A percentile compares a stretch with the other conserved stretches of the same genome.
These are phyloP conservation scores for Stenchaetothrips biformis DNA, from an alignment of 2,888 invertebrate genomes.

Conservation along the genomic window DNA sequence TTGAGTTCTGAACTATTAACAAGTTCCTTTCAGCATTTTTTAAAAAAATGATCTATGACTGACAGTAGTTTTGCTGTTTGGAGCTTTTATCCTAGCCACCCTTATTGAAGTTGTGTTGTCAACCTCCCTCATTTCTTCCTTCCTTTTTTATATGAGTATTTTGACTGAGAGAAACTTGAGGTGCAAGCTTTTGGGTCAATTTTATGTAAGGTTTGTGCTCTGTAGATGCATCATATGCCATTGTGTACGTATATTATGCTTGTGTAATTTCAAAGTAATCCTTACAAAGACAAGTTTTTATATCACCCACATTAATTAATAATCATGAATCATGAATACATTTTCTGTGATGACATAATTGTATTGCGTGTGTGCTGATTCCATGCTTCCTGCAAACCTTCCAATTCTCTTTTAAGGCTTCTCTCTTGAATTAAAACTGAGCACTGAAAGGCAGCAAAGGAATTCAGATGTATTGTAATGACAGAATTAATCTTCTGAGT, in stretches of 20 bases:
- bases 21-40: neutral
- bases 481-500: neutral
- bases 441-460: no score
- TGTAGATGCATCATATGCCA: no score
- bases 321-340: neutral
- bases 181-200: neutral
- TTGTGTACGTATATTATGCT: neutral
- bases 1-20: neutral
- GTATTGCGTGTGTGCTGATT: neutral
- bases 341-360: neutral
- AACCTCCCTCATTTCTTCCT: neutral
- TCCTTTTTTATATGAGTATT: neutral
- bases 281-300: neutral
- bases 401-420: neutral
- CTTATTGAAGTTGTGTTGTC: neutral
- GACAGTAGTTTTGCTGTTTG: neutral
- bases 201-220: neutral
- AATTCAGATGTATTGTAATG: no score
- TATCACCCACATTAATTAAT: neutral
- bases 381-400: neutral
- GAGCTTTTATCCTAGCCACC: neutral
- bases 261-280: neutral
- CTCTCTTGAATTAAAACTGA: neutral
- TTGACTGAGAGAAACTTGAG: neutral
- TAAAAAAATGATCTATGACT: neutral